These are phyloP conservation scores for Patiria miniata DNA, from an alignment of 35 echinoderm and acorn worm species.

Conservation along the genomic window DNA sequence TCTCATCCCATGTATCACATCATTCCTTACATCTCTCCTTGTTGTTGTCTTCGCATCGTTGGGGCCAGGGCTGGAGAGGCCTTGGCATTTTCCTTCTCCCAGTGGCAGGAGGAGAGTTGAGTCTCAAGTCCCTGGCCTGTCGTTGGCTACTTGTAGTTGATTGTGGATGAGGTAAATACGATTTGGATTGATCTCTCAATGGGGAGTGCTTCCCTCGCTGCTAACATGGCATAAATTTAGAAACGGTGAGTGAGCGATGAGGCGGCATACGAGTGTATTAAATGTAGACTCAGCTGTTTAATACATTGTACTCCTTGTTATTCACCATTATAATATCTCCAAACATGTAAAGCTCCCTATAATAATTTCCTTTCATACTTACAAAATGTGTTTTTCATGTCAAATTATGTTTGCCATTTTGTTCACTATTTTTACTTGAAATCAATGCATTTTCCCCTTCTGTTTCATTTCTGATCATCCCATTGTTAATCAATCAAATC, in stretches of 20 bases:
- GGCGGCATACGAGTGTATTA: background rate
- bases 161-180: conserved; percentile 9
- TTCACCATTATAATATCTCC: no score
- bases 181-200: background rate
- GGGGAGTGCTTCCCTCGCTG: background rate
- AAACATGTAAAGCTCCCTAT: no score
- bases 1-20: background rate
- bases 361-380: no score
- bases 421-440: no score
- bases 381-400: no score
- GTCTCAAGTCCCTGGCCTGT: background rate
- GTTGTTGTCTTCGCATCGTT: background rate
- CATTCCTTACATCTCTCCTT: background rate
- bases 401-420: no score
- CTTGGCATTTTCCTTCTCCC: conserved; percentile 8
- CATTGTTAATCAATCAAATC: no score
- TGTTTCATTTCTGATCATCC: no score
- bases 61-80: background rate
- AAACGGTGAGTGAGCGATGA: background rate
- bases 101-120: background rate
- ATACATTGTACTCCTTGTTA: no score
- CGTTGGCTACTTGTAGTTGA: conserved; percentile 5
- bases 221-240: conserved; percentile 22
- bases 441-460: no score
- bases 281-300: no score